These are phyloP conservation scores for Operophtera brumata DNA, from an alignment of 2,888 invertebrate species.

Conservation along the genomic window DNA sequence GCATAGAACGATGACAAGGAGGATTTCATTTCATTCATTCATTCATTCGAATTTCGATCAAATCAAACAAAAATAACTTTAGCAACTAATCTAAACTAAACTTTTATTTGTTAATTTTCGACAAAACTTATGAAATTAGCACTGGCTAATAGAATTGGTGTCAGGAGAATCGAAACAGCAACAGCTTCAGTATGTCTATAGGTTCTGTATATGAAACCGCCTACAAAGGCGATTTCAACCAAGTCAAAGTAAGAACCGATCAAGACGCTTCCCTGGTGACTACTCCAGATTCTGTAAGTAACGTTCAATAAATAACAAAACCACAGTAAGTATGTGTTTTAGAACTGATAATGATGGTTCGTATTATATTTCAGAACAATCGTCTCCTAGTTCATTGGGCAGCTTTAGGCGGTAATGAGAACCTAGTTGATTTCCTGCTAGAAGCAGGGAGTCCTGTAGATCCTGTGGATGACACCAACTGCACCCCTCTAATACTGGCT, in stretches of 20 bases:
- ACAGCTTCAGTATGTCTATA: conserved; percentile 55
- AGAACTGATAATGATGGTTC: background rate
- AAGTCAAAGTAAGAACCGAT: conserved; percentile 82
- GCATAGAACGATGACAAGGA: too few species aligned
- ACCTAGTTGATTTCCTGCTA: conserved; percentile 85
- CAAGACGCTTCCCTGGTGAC: conserved; percentile 64
- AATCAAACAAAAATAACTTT: too few species aligned
- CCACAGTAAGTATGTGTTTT: background rate
- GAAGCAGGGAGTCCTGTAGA: conserved; percentile 85
- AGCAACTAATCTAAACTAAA: too few species aligned
- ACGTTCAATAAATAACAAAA: background rate
- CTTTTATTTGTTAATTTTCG: too few species aligned
- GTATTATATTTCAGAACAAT: conserved; percentile 79
- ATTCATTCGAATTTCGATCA: too few species aligned
- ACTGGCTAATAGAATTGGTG: too few species aligned
- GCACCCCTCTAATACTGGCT: conserved; percentile 90
- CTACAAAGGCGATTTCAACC: conserved; percentile 85
- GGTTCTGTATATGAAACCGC: conserved; percentile 83
- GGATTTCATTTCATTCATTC: too few species aligned
- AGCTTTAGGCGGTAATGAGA: conserved; percentile 87
- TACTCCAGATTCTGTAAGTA: conserved; percentile 58
- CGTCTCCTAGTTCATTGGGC: conserved; percentile 91
- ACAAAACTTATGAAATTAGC: too few species aligned
- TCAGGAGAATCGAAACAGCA: too few species aligned
- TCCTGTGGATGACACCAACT: conserved; percentile 86